phyloP scores from a whole-genome alignment of 2,797 vertebrate species.

The Protonibea diacanthus region DNA sequence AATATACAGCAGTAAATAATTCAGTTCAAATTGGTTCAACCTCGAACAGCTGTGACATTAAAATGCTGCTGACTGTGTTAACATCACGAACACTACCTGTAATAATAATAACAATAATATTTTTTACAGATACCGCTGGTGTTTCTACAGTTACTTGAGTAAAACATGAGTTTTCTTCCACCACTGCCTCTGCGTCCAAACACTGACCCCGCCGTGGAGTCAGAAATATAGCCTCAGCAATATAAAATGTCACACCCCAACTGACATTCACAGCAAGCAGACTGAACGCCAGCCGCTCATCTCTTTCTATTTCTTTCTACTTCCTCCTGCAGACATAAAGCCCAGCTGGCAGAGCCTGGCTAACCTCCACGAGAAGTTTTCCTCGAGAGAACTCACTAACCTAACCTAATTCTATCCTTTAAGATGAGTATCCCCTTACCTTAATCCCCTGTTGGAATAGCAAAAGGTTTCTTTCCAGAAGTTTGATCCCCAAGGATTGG shows the following conservation, averaged over 20 bases:
- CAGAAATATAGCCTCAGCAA: conserved; percentile 4
- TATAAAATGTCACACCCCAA: conserved; percentile 35
- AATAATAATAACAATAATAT: no score
- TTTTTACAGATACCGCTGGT: not conserved
- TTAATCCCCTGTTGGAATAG: conserved; percentile 76
- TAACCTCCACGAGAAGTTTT: conserved; percentile 70
- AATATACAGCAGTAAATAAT: not conserved
- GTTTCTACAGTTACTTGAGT: conserved; percentile 1
- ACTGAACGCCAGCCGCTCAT: conserved; percentile 20
- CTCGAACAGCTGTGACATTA: not conserved
- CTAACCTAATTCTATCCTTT: conserved; percentile 82
- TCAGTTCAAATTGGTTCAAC: not conserved
- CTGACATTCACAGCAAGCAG: conserved; percentile 41
- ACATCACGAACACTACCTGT: no score
- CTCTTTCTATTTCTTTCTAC: conserved; percentile 5
- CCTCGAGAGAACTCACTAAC: conserved; percentile 57
- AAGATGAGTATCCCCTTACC: conserved; percentile 73
- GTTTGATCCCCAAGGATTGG: conserved; percentile 74
- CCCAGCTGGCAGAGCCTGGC: conserved; percentile 45
- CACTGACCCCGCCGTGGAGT: conserved; percentile 1
- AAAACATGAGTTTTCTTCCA: not conserved
- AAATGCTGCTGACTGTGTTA: not conserved
- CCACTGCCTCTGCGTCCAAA: not conserved
- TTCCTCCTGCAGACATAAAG: conserved; percentile 46
- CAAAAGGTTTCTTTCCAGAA: conserved; percentile 76